Evolutionary conservation across 2,797 vertebrate species (phyloP).

Genomic region (Astyanax mexicanus): DNA sequence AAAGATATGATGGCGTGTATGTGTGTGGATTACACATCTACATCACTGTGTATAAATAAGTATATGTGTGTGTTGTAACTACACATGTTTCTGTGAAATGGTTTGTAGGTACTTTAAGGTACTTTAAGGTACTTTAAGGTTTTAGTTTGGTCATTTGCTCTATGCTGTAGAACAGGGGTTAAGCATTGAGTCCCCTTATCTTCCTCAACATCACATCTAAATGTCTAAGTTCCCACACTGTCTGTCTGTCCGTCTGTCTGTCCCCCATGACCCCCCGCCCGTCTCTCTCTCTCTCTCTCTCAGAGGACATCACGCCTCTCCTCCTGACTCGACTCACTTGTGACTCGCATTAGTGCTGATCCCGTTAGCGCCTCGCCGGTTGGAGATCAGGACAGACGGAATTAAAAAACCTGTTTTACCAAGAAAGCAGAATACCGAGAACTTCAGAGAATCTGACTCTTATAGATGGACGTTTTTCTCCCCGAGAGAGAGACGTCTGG

Average conservation of each 20-base stretch:
- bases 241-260: background rate
- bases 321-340: constrained; percentile 46
- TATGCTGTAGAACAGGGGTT: no score
- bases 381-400: constrained; percentile 11
- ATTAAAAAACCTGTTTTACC: constrained; percentile 37
- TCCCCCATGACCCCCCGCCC: background rate
- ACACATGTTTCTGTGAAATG: no score
- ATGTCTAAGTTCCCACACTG: constrained; percentile 12
- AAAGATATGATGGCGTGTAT: no score
- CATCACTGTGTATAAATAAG: no score
- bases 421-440: constrained; percentile 40
- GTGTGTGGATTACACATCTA: no score
- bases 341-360: constrained; percentile 53
- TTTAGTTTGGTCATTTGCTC: no score
- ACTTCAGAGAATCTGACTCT: constrained; percentile 20
- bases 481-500: constrained; percentile 14
- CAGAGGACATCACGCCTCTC: constrained; percentile 19
- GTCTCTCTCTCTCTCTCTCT: no score
- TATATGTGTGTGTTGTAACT: no score
- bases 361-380: constrained; percentile 42
- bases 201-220: constrained; percentile 11
- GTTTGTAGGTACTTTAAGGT: no score
- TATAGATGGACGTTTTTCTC: background rate
- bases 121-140: no score
- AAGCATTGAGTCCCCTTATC: background rate